Evolutionary conservation across 1,140 invertebrate genomes (phyloP), one percentile per base, ranked within the genome.

Genomic region (Drosophila prosaltans): DNA sequence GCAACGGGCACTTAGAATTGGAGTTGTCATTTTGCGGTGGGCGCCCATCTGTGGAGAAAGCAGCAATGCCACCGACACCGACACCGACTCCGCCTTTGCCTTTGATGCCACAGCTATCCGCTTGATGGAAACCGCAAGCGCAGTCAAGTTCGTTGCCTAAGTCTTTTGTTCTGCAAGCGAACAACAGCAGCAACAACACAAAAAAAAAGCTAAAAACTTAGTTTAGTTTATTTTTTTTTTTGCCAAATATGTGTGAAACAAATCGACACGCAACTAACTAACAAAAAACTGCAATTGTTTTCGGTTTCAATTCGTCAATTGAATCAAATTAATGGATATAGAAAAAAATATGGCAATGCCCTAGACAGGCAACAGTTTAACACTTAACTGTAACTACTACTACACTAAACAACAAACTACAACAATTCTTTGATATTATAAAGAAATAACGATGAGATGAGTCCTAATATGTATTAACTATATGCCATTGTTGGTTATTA

Each of bases 131-230:
- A 85, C 81, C 81, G 81, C 81, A 84, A 84, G 81, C 78, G 81
- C 81, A 84, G 28, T 74, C 80, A 84, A 89, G 83, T 88, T 89
- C 74, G 80, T 89, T 88, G 80, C 83, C 77, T 65, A 80, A 83
- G 83, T 89, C 83, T 88, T 88, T 88, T 83, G 84, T 88, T 81
- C 73, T 79, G 79, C 74, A 72, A 75, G 48, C 39, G 51, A 43
- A 36, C n/a, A 65, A 39, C 51, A 65, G 32, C 40, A 51, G 32
- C 41, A n/a, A 55, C 3, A 43, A 26, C 58, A 36, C 1, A 36
- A 36, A 36, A 36, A 36, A 6, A 36, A 36, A 6, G 32, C 32
- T 5, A 36, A 36, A 36, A 36, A 36, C 4, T 36, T 36, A 59
- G 5, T 7, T 30, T 21, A 5, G 41, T 41, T 8, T 51, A 2